Evolutionary conservation across 2,888 invertebrate species (phyloP).

Genomic region (Leucania comma): DNA sequence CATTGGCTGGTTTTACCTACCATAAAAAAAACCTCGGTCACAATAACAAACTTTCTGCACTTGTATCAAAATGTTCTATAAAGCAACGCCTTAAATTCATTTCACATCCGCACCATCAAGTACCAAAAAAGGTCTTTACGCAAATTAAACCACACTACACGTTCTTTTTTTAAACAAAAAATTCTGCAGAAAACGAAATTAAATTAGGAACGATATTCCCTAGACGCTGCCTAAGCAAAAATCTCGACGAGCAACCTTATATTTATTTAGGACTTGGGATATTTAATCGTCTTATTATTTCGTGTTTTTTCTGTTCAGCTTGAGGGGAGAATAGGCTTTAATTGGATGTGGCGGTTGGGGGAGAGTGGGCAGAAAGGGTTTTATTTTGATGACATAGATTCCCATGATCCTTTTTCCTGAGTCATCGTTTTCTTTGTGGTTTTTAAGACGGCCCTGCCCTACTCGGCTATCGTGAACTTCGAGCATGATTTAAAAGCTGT

Average conservation of each 20-base stretch:
- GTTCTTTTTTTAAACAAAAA: conserved; percentile 56
- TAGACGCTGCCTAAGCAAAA: conserved; percentile 54
- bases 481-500: no score
- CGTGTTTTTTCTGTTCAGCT: conserved; percentile 44
- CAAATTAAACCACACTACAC: conserved; percentile 47
- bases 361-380: conserved; percentile 31
- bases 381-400: conserved; percentile 48
- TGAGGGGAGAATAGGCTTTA: conserved; percentile 32
- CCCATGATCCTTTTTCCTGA: conserved; percentile 16
- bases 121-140: conserved; percentile 29
- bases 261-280: conserved; percentile 68
- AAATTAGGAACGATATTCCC: conserved; percentile 68
- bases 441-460: no score
- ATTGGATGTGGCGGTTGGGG: conserved; percentile 34
- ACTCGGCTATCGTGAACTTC: no score
- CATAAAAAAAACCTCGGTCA: no score
- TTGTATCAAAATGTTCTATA: no score
- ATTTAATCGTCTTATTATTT: conserved; percentile 63
- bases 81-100: not conserved
- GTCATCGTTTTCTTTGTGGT: conserved; percentile 30
- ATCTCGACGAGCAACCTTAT: conserved; percentile 58
- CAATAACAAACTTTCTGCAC: no score
- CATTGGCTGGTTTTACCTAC: no score
- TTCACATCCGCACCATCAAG: not conserved
- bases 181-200: conserved; percentile 65